Conservation (phyloP, 2,113 vertebrate species). For the Grus americana region DNA sequence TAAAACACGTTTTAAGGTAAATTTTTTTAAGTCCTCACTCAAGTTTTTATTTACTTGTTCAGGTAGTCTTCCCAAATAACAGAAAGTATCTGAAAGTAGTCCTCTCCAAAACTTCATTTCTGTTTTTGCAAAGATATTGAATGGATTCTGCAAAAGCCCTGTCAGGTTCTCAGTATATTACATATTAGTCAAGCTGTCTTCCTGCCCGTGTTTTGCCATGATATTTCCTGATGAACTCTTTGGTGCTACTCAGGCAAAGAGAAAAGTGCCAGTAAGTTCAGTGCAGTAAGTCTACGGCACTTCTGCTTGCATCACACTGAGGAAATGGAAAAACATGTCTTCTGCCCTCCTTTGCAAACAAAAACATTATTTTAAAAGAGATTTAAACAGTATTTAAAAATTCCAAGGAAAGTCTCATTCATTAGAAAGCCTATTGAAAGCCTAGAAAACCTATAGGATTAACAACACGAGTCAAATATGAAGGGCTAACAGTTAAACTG, state of each 20-base stretch:
- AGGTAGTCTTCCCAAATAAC: not conserved
- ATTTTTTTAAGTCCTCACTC: not conserved
- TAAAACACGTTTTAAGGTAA: not conserved
- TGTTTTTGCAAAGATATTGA: not conserved
- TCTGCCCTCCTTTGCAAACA: not conserved
- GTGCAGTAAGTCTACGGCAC: not conserved
- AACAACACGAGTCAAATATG: not conserved
- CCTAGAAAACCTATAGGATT: not conserved
- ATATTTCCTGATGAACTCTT: not conserved
- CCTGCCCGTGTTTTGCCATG: not conserved
- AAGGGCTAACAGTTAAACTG: not conserved
- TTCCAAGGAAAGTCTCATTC: not conserved
- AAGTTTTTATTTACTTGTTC: not conserved
- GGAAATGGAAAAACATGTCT: not conserved
- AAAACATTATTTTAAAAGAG: not conserved
- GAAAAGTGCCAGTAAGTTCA: not conserved
- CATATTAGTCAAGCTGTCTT: not conserved
- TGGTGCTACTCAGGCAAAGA: not conserved
- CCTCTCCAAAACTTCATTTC: not conserved
- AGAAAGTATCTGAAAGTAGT: not conserved
- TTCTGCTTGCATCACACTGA: not conserved
- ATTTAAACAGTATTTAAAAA: not conserved
- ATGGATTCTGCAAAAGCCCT: not conserved
- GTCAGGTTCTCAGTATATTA: not conserved
- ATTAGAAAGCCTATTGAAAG: not conserved